These are phyloP conservation scores for Lycorma delicatula DNA, from an alignment of 1,140 invertebrate genomes.

Conservation along the genomic window DNA sequence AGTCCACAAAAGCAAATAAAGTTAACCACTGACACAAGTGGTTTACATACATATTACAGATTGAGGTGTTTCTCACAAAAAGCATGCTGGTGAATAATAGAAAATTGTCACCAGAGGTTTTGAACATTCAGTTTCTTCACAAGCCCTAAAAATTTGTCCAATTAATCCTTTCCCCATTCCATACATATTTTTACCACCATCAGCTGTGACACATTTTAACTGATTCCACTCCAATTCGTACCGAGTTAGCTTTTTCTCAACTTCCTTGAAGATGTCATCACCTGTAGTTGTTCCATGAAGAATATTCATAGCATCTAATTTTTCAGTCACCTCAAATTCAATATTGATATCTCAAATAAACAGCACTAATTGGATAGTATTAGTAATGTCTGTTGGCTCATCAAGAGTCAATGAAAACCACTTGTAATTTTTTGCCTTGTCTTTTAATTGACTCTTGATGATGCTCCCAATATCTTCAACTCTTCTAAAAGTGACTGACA, in stretches of 20 bases:
- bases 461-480: conserved; percentile 29
- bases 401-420: conserved; percentile 33
- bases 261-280: too few relatives aligned
- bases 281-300: too few relatives aligned
- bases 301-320: too few relatives aligned
- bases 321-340: conserved; percentile 32
- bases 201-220: conserved; percentile 25
- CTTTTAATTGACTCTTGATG: conserved; percentile 26
- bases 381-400: conserved; percentile 33
- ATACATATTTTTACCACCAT: conserved; percentile 34
- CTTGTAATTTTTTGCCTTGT: conserved; percentile 25
- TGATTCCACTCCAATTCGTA: conserved; percentile 29
- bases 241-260: too few relatives aligned
- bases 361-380: conserved; percentile 31
- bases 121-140: conserved; percentile 16
- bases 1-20: conserved; percentile 32
- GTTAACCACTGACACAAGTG: conserved; percentile 33
- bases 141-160: conserved; percentile 25
- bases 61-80: conserved; percentile 28
- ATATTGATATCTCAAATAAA: conserved; percentile 31
- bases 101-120: conserved; percentile 30
- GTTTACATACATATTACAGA: conserved; percentile 31
- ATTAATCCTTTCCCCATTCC: conserved; percentile 29
- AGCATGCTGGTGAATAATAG: conserved; percentile 34
- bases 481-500: conserved; percentile 26